A percentile compares a stretch with the other conserved stretches of the same genome.
Conservation (phyloP, 1,140 invertebrate genomes). For the Anoplophora glabripennis region DNA sequence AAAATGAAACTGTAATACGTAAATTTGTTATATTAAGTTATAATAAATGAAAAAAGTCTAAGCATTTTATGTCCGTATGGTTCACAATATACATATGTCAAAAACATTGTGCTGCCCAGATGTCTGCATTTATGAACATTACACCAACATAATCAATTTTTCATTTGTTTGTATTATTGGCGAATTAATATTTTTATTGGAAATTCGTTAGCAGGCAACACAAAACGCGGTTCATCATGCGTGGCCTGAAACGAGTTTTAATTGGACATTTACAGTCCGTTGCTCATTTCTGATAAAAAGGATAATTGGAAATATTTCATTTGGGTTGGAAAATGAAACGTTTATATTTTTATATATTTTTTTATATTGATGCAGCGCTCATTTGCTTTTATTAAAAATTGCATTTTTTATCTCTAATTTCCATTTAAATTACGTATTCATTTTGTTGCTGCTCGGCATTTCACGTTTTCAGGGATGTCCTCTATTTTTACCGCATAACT, state of each 20-base stretch:
- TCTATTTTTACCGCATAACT: no score
- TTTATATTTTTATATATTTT: conserved; percentile 1
- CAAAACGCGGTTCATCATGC: conserved; percentile 24
- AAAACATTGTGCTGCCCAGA: no score
- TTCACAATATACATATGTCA: no score
- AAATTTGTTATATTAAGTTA: no score
- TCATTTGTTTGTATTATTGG: conserved; percentile 23
- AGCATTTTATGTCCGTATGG: no score
- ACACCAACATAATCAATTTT: conserved; percentile 26
- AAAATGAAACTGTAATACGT: no score
- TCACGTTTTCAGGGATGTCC: no score
- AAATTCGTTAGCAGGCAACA: conserved; percentile 16
- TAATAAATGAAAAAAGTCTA: no score
- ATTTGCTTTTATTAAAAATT: conserved; percentile 17
- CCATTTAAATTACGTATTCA: conserved; percentile 4
- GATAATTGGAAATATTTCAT: conserved; percentile 15
- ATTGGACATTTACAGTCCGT: conserved; percentile 22
- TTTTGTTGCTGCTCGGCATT: background rate
- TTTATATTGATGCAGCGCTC: conserved; percentile 7
- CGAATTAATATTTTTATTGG: conserved; percentile 28
- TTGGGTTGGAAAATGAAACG: conserved; percentile 12
- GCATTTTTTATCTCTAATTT: conserved; percentile 13
- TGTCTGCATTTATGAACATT: background rate
- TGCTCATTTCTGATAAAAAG: conserved; percentile 19
- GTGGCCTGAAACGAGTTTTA: conserved; percentile 20